Evolutionary conservation across 2,797 vertebrate species (phyloP), one percentile per base, ranked within the genome.

Genomic region (Carduelis carduelis): DNA sequence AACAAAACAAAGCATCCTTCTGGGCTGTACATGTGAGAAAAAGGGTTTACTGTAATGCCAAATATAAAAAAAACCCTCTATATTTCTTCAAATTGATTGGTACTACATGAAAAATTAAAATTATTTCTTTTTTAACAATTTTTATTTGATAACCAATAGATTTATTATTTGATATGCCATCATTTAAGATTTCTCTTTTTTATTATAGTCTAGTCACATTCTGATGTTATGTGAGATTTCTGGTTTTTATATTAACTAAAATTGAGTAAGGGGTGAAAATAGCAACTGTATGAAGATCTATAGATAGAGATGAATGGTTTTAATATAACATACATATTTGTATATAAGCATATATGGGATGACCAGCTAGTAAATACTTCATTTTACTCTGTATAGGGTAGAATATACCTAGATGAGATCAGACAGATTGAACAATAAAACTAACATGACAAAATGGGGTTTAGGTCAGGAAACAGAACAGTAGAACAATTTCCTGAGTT

Each of bases 401-500:
- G 91, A 95, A 89, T 87, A 83, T 77, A 89, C 80, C 74, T 95
- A 94, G 92, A 97, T 97, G 95, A 97, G 89, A 90, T 96, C 90
- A 97, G 76, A 97, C 65, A 96, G 91, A 98, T 97, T 97, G 91
- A 95, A 93, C 95, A 98, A 97, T 96, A 97, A 97, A 98, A 95
- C 37, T 64, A 98, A 97, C 79, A 97, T 80, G 96, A 97, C 94
- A 97, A 98, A 98, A 98, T 96, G 81, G 68, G 81, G n/a, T 97
- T 97, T 96, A 95, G 97, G 95, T 95, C 97, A 98, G 96, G 96
- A 98, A 97, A 97, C 95, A 98, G 95, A 97, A 96, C 52, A 97
- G 94, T 96, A 97, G 97, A 98, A 96, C 96, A 97, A 98, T 98
- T 98, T 98, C 96, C 97, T 97, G 96, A 97, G 96, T 96, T 97